Percentiles rank a stretch among this genome's conserved stretches.
Conservation (phyloP, 2,113 vertebrate genomes). For the Hydropotes inermis region DNA sequence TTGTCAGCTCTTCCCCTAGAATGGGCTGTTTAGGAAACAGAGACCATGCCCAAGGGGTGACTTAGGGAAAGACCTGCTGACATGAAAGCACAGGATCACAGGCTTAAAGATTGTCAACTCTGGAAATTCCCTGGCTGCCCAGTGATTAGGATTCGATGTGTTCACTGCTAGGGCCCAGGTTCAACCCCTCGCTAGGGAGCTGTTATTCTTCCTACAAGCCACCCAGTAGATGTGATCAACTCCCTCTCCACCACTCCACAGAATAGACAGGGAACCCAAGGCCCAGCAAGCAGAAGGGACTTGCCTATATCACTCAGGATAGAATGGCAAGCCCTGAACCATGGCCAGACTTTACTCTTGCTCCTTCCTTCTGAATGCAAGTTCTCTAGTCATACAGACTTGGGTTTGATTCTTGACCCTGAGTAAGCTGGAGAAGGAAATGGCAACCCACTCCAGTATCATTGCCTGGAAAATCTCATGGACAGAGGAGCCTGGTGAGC, state of each 20-base stretch:
- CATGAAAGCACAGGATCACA: background rate
- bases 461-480: no score
- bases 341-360: background rate
- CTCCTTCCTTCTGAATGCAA: background rate
- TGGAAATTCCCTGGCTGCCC: background rate
- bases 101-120: conserved; percentile 71
- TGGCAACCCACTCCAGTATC: no score
- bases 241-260: conserved; percentile 67
- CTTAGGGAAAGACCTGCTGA: background rate
- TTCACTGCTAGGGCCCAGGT: background rate
- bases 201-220: background rate
- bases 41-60: background rate
- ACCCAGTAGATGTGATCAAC: conserved; percentile 75
- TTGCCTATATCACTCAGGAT: background rate
- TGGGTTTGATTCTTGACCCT: background rate
- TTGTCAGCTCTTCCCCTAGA: background rate
- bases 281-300: background rate
- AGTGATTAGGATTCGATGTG: background rate
- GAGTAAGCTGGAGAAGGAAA: background rate
- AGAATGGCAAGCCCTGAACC: background rate
- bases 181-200: background rate
- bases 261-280: background rate
- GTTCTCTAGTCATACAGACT: background rate
- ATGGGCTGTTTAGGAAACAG: background rate
- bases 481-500: no score